Base-by-base conservation (phyloP, 2,797 vertebrate genomes). In the Falco peregrinus region DNA sequence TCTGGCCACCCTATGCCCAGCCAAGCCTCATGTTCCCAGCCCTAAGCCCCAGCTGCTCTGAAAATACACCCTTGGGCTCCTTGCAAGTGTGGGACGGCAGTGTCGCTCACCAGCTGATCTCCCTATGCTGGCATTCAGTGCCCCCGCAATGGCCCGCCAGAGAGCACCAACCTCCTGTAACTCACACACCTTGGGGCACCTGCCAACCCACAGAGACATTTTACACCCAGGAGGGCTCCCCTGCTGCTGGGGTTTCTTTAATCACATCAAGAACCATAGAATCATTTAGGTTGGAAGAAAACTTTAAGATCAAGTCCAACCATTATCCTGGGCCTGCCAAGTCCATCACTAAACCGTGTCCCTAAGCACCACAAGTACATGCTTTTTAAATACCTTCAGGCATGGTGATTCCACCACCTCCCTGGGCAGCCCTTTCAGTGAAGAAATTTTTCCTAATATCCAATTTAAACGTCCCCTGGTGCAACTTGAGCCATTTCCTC, bases 81-180 rank as follows among this genome's bases (percentile, higher is more conserved):
- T 45, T 9, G 1, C 47, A 22, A 59, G 11, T 12, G 7, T 10
- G n/a, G 17, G 70, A 33, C 5, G 1, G 7, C 10, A 37, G 8
- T 45, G 79, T 73, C 60, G 22, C 5, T 79, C 29, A 28, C 5
- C 5, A 1, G 0, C 21, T 56, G n/a, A 65, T 26, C 39, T 59
- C 56, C 56, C 29, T 51, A 29, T 48, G 26, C 45, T 10, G 3
- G 54, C 53, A 70, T 37, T 53, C 18, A 11, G 63, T 19, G 18
- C 3, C 11, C 13, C 16, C 3, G 1, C 4, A 3, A 20, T 4
- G 14, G 13, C 35, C 43, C 1, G 3, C 26, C 24, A 31, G 35
- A 5, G 8, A 77, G 10, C 64, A 31, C 28, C 0, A 5, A 74
- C 33, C 35, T 89, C 53, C 5, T 1, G 10, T 59, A 57, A 70